Evolutionary conservation across 2,797 vertebrate species (phyloP).

Genomic region (Parauchenoglanis ngamensis): DNA sequence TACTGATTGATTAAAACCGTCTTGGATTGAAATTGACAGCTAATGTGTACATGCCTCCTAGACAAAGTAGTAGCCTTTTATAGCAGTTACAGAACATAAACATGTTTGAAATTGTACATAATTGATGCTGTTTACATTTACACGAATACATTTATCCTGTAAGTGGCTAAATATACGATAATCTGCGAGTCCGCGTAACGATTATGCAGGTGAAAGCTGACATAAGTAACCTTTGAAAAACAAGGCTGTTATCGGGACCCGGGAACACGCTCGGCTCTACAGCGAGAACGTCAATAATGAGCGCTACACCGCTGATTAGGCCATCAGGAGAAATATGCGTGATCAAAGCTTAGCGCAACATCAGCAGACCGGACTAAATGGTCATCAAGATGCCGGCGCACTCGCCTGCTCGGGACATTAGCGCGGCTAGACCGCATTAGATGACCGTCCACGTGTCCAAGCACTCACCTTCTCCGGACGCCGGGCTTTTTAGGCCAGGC

Average conservation of each 20-base stretch:
- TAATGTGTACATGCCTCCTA: background rate
- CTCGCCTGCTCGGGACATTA: conserved; percentile 49
- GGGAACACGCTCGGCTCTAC: conserved; percentile 21
- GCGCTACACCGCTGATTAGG: conserved; percentile 41
- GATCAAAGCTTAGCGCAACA: conserved; percentile 39
- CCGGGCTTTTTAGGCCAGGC: conserved; percentile 29
- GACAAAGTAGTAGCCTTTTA: background rate
- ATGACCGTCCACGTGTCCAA: conserved; percentile 29
- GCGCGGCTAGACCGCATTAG: conserved; percentile 37
- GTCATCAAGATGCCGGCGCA: conserved; percentile 47
- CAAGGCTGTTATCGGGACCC: conserved; percentile 36
- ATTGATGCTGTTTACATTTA: background rate
- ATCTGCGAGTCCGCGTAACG: background rate
- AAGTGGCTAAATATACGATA: background rate
- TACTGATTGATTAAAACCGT: background rate
- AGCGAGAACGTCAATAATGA: conserved; percentile 38
- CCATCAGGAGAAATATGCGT: conserved; percentile 35
- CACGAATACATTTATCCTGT: background rate
- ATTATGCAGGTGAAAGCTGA: background rate
- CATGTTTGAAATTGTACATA: background rate
- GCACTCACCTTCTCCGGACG: conserved; percentile 39
- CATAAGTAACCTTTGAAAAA: background rate
- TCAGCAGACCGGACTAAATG: conserved; percentile 46
- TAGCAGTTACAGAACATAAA: background rate
- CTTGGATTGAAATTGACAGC: conserved; percentile 10